Conservation (phyloP, 2,113 vertebrate species). For the Daubentonia madagascariensis region DNA sequence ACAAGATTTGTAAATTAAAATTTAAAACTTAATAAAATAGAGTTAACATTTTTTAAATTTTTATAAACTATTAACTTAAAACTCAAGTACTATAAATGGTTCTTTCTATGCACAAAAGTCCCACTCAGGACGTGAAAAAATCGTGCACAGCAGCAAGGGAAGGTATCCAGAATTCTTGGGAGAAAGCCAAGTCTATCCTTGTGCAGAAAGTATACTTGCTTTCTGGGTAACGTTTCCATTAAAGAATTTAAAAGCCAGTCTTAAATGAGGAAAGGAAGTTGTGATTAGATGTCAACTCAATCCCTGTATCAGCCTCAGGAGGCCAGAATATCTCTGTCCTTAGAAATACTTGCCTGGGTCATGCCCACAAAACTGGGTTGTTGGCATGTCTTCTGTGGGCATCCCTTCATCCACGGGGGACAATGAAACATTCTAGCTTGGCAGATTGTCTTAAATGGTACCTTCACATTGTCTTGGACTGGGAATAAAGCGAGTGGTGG, state of each 20-base stretch:
- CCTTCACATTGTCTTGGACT: background rate
- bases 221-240: background rate
- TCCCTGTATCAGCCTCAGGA: background rate
- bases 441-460: background rate
- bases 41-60: background rate
- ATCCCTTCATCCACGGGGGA: background rate
- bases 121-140: background rate
- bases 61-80: conserved; percentile 38
- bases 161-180: background rate
- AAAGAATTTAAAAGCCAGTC: background rate
- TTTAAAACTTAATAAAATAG: conserved; percentile 46
- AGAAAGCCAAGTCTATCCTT: background rate
- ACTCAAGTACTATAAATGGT: background rate
- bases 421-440: background rate
- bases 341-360: background rate
- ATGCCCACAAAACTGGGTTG: background rate
- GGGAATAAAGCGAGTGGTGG: background rate
- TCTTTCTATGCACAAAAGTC: conserved; percentile 5
- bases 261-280: background rate
- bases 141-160: background rate
- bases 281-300: background rate
- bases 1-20: conserved; percentile 35
- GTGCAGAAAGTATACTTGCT: background rate
- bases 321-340: background rate
- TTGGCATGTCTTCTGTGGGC: background rate